Conservation (phyloP, 2,113 vertebrate genomes). For the Megaleporinus macrocephalus region DNA sequence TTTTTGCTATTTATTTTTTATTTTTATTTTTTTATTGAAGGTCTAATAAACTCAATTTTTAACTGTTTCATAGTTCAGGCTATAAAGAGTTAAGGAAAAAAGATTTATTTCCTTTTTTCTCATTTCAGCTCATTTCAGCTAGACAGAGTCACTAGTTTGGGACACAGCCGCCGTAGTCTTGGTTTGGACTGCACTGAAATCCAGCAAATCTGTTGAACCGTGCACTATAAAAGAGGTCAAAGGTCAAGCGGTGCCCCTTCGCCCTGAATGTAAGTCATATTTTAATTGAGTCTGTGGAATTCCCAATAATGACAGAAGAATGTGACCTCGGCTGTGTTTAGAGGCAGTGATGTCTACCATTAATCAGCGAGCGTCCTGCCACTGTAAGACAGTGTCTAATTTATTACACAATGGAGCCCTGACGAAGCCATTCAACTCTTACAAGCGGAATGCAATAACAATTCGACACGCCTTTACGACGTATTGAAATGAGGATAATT, state of each 20-base stretch:
- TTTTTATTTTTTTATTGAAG: too few species aligned
- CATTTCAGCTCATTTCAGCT: too few species aligned
- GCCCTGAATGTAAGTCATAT: conserved; percentile 54
- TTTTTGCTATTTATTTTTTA: too few species aligned
- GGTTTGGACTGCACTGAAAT: not conserved
- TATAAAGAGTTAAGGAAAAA: too few species aligned
- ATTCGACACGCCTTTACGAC: conserved; percentile 35
- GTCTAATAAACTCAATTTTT: too few species aligned
- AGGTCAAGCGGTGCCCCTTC: conserved; percentile 44
- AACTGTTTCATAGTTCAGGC: too few species aligned
- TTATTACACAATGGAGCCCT: conserved; percentile 37
- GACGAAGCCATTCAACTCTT: conserved; percentile 25
- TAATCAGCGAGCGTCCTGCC: conserved; percentile 23
- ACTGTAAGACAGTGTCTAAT: conserved; percentile 34
- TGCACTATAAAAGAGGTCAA: conserved; percentile 54
- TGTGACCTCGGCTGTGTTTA: conserved; percentile 9
- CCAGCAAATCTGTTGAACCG: not conserved
- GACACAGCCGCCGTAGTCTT: not conserved
- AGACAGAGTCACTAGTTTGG: too few species aligned
- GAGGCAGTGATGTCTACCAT: conserved; percentile 35
- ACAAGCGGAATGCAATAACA: conserved; percentile 27
- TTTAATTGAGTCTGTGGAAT: conserved; percentile 56
- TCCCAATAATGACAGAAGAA: conserved; percentile 30
- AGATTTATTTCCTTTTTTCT: too few species aligned
- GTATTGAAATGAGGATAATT: conserved; percentile 40